Percentiles rank a stretch among this genome's conserved stretches.
Conservation (phyloP, 2,113 vertebrate genomes). For the Nematolebias whitei region DNA sequence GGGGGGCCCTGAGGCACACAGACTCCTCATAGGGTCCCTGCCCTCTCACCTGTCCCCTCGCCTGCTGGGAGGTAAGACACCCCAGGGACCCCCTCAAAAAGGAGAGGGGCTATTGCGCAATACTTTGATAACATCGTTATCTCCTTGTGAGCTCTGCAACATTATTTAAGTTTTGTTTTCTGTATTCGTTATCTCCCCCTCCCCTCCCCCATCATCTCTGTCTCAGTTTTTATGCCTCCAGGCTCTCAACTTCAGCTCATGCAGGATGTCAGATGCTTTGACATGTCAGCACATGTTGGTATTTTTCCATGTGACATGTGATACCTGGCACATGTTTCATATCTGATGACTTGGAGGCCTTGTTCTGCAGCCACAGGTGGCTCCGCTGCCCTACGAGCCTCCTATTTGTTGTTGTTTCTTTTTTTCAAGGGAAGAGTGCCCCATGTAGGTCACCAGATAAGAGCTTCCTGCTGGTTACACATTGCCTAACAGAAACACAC, state of each 20-base stretch:
- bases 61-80: constrained; percentile 90
- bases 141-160: too few relatives aligned
- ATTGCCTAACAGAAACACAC: constrained; percentile 55
- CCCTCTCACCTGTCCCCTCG: constrained; percentile 92
- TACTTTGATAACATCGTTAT: too few relatives aligned
- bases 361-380: constrained; percentile 70
- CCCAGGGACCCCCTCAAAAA: background rate
- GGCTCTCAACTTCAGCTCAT: background rate
- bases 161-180: too few relatives aligned
- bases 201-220: too few relatives aligned
- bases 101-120: too few relatives aligned
- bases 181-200: too few relatives aligned
- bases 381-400: constrained; percentile 33
- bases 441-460: constrained; percentile 78
- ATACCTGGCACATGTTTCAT: constrained; percentile 40
- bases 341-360: constrained; percentile 38
- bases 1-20: constrained; percentile 80
- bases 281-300: constrained; percentile 15
- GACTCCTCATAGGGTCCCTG: constrained; percentile 90
- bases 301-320: constrained; percentile 53
- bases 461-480: constrained; percentile 74
- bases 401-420: constrained; percentile 37
- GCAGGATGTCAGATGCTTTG: background rate
- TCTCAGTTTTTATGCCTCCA: background rate
- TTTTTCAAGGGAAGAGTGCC: constrained; percentile 55